Conservation (phyloP, 2,888 invertebrate genomes). For the Ernsta delagoae region DNA sequence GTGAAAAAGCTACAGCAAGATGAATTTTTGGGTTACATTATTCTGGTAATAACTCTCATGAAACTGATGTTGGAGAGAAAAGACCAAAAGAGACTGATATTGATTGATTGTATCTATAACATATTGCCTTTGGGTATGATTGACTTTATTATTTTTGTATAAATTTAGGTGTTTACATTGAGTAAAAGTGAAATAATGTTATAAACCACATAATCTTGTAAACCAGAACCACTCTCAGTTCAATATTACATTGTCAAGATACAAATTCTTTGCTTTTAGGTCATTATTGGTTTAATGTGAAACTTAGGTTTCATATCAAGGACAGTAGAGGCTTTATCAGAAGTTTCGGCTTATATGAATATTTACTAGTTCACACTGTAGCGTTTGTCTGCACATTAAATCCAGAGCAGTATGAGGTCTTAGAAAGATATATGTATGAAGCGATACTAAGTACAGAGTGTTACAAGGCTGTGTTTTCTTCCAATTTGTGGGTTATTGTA, state of each 20-base stretch:
- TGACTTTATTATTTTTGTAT: too few relatives aligned
- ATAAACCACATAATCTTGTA: background rate
- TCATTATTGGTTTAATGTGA: constrained; percentile 60
- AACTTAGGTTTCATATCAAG: constrained; percentile 48
- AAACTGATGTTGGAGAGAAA: constrained; percentile 48
- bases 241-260: too few relatives aligned
- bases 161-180: constrained; percentile 30
- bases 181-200: too few relatives aligned
- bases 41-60: constrained; percentile 53
- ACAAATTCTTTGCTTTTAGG: constrained; percentile 50
- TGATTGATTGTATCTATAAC: constrained; percentile 55
- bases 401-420: constrained; percentile 50
- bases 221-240: too few relatives aligned
- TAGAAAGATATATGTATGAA: constrained; percentile 61
- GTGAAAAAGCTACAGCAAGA: constrained; percentile 49
- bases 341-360: constrained; percentile 57
- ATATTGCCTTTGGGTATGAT: constrained; percentile 61
- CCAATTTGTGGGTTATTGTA: constrained; percentile 65
- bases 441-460: constrained; percentile 57
- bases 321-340: constrained; percentile 23
- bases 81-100: constrained; percentile 41
- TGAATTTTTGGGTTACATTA: constrained; percentile 53
- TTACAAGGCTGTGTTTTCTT: constrained; percentile 62
- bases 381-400: constrained; percentile 52
- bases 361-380: constrained; percentile 53